Conservation (phyloP, 2,888 invertebrate species). For the Microctonus aethiopoides region DNA sequence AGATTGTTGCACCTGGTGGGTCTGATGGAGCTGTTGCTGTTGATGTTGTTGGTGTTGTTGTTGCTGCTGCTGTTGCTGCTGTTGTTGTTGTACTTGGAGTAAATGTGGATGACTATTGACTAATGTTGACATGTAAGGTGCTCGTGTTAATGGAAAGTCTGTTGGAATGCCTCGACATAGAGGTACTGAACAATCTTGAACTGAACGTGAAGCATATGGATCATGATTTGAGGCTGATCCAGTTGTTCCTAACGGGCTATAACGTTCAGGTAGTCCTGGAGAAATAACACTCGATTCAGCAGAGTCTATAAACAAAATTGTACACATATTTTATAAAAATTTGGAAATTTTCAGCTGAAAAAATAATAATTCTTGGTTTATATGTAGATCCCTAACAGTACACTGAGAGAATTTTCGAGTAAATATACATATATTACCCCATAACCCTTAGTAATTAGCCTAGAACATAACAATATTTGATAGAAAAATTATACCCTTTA, state of each 20-base stretch:
- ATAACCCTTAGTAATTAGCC: too few relatives aligned
- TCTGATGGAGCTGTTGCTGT: constrained; percentile 52
- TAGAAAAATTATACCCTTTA: too few relatives aligned
- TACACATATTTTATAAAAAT: not conserved
- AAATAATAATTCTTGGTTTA: too few relatives aligned
- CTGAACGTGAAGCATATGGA: constrained; percentile 61
- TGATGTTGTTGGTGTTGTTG: constrained; percentile 49
- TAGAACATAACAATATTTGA: too few relatives aligned
- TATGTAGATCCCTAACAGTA: too few relatives aligned
- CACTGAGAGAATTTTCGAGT: too few relatives aligned
- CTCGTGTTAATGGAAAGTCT: constrained; percentile 61
- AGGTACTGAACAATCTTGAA: constrained; percentile 64
- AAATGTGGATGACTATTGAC: constrained; percentile 63
- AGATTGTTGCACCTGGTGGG: constrained; percentile 46
- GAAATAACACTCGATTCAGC: constrained; percentile 65
- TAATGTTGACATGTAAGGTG: constrained; percentile 63
- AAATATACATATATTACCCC: too few relatives aligned
- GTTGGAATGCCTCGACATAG: constrained; percentile 61
- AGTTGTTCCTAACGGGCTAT: constrained; percentile 62
- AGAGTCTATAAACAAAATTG: constrained; percentile 55
- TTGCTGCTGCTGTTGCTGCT: constrained; percentile 51
- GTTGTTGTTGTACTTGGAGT: constrained; percentile 46
- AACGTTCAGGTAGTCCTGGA: constrained; percentile 64
- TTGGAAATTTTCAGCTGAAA: too few relatives aligned
- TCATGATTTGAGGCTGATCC: constrained; percentile 62